Evolutionary conservation across 2,113 vertebrate genomes (phyloP).

Genomic region (Elaphurus davidianus): DNA sequence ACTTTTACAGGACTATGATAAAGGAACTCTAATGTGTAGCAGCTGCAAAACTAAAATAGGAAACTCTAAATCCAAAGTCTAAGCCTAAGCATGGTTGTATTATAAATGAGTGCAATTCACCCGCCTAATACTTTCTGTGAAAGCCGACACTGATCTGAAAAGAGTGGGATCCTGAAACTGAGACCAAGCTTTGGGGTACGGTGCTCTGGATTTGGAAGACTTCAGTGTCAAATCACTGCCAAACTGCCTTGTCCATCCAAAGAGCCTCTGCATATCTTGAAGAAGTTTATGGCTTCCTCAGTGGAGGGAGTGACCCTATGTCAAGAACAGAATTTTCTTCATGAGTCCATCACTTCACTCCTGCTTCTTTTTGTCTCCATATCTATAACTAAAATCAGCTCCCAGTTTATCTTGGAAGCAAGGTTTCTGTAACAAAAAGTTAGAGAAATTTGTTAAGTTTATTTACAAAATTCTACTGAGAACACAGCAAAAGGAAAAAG

Average conservation of each 20-base stretch:
- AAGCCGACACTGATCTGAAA: background rate
- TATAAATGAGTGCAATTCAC: background rate
- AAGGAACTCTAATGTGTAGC: background rate
- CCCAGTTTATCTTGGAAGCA: background rate
- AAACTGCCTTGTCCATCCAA: background rate
- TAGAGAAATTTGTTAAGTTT: background rate
- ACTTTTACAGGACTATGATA: background rate
- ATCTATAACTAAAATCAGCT: background rate
- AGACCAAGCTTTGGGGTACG: fast-evolving
- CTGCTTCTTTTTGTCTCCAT: background rate
- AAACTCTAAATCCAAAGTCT: background rate
- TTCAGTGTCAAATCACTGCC: fast-evolving
- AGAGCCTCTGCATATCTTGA: background rate
- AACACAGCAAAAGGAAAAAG: background rate
- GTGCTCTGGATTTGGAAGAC: background rate
- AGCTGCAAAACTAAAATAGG: background rate
- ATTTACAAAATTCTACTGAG: background rate
- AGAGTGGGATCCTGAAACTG: background rate
- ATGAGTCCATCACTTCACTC: fast-evolving
- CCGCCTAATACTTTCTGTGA: background rate
- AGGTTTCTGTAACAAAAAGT: background rate
- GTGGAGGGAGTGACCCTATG: background rate
- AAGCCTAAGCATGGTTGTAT: background rate
- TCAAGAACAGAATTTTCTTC: background rate
- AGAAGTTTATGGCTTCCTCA: background rate